These are phyloP conservation scores for Sinopyrophorus schimmeli DNA, from an alignment of 2,888 invertebrate genomes.

Conservation along the genomic window DNA sequence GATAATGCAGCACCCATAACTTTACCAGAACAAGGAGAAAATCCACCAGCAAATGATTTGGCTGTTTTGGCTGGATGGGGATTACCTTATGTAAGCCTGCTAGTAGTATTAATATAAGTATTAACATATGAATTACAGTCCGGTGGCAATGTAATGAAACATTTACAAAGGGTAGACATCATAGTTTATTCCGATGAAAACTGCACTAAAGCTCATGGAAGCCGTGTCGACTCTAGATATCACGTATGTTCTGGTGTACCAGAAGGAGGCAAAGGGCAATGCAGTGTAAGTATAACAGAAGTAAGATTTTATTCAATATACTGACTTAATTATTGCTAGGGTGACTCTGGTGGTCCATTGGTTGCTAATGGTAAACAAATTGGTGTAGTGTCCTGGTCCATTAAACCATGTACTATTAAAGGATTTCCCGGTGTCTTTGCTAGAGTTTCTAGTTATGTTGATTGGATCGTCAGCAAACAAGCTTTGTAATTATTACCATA, in stretches of 20 bases:
- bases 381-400: constrained; percentile 56
- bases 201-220: constrained; percentile 16
- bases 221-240: neutral
- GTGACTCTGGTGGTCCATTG: constrained; percentile 54
- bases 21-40: constrained; percentile 33
- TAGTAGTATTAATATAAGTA: no score
- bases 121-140: constrained; percentile 48
- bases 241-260: constrained; percentile 53
- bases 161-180: constrained; percentile 51
- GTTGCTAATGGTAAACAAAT: constrained; percentile 48
- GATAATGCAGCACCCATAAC: constrained; percentile 27
- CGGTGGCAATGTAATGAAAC: constrained; percentile 46
- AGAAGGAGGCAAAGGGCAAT: constrained; percentile 37
- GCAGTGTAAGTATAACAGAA: constrained; percentile 43
- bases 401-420: constrained; percentile 52
- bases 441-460: constrained; percentile 48
- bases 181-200: constrained; percentile 41
- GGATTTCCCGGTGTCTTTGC: constrained; percentile 56
- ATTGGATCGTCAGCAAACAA: constrained; percentile 42
- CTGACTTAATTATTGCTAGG: constrained; percentile 21
- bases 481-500: no score
- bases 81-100: constrained; percentile 47
- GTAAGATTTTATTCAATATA: no score
- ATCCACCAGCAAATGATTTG: constrained; percentile 28
- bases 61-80: constrained; percentile 40